Evolutionary conservation across 2,797 vertebrate species (phyloP), one percentile per base, ranked within the genome.

Genomic region (Austrolebias charrua): DNA sequence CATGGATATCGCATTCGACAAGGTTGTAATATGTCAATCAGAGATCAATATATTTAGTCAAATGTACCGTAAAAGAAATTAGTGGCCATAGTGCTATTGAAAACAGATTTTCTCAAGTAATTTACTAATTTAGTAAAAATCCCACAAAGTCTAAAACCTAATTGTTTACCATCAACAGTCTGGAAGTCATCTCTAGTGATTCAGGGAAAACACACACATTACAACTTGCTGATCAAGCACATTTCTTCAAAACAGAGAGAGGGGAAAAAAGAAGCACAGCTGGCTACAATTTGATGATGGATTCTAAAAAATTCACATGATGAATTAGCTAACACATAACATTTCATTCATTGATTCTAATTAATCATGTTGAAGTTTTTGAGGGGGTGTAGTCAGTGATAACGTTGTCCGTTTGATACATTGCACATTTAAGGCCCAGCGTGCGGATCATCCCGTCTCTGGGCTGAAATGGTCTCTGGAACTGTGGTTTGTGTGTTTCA

Each of bases 291-390:
- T 84, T 86, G 78, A 88, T 89, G 89, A 91, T 89, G 75, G 80
- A 88, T 89, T 85, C 77, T 85, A 83, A 92, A 90, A 89, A 89
- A 85, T 85, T 84, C 91, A 90, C 84, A 85, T 92, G 89, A 92
- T 91, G 80, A 87, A 91, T 92, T 88, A 87, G 73, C 84, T 73
- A 72, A 82, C 87, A 86, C 38, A 12, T 86, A 85, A 75, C 82
- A 82, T 87, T 89, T 84, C 19, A 20, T 74, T 88, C 91, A 93
- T 92, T 91, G 87, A 92, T 90, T 88, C 76, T 82, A 91, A 92
- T 92, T 78, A 92, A 92, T 93, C 88, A 90, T 84, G 80, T 81
- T 81, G 82, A 85, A 83, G 88, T 83, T 84, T 88, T 90, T 74
- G 70, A 35, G 38, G 83, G 91, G 84, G 87, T 84, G 79, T 57